Base-by-base conservation (phyloP, 1,140 invertebrate genomes). In the Aphelinus atriplicis region DNA sequence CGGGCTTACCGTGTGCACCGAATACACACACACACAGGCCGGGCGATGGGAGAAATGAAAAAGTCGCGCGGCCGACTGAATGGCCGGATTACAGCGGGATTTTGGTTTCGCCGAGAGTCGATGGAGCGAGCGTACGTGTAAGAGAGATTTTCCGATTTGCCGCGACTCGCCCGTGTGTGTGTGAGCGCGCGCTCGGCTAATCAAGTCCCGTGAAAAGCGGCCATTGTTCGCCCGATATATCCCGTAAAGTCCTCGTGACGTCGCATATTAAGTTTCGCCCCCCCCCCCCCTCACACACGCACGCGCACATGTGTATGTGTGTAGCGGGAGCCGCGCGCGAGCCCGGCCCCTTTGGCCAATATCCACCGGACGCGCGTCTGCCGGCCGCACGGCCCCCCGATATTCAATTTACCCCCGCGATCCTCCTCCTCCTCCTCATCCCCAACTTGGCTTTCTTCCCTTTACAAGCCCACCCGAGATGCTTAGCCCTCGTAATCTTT, bases 1-100 rank as follows among this genome's bases (percentile, higher is more conserved):
- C 26, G 0, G n/a, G 1, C 42, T 7, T 26, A 26, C 26, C 26
- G 26, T 26, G 26, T 26, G 26, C 26, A 26, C 26, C 26, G 26
- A n/a, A n/a, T n/a, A n/a, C 56, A 71, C 26, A 26, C 26, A 26
- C 26, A 26, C 26, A 26, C 26, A 26, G 26, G 46, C 61, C 51
- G 69, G 58, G 62, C 63, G 75, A 80, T 60, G 68, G 78, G 80
- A 69, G 71, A 69, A 76, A 68, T 78, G 75, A 75, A 65, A 62
- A 67, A 80, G 80, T 81, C 81, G 82, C 45, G 7, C 81, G 78
- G 79, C 81, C 63, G 79, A 68, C 78, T 84, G 81, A 86, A 87
- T 84, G 80, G 81, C 5, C 84, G 84, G 87, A 88, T 88, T 88
- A 88, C 86, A 88, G 80, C 74, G 77, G 87, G 87, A 88, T 88